Evolutionary conservation across 2,888 invertebrate genomes (phyloP).

Genomic region (Ctena decussata): DNA sequence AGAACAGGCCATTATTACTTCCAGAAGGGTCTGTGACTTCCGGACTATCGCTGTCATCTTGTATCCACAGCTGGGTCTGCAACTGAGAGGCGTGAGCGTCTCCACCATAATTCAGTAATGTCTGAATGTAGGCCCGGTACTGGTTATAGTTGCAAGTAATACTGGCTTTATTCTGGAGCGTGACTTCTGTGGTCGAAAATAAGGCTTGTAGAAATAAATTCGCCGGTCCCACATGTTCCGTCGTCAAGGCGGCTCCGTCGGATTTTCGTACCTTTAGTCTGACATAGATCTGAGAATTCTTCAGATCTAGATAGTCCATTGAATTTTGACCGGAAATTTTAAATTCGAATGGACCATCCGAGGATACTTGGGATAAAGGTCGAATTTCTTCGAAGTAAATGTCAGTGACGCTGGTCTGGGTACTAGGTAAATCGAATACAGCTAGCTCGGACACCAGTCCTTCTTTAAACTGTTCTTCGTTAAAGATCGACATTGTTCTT

Average conservation of each 20-base stretch:
- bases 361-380: slow-evolving; percentile 42
- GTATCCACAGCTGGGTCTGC: slow-evolving; percentile 27
- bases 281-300: no score
- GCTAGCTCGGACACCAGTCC: slow-evolving; percentile 28
- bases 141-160: slow-evolving; percentile 50
- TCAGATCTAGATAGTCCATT: slow-evolving; percentile 51
- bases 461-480: slow-evolving; percentile 29
- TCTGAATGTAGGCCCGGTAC: slow-evolving; percentile 53
- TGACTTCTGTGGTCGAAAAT: slow-evolving; percentile 51
- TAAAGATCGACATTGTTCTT: slow-evolving; percentile 38
- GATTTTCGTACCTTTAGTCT: no score
- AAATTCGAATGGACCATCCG: slow-evolving; percentile 32
- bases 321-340: no score
- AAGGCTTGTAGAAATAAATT: slow-evolving; percentile 51
- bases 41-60: slow-evolving; percentile 35
- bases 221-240: slow-evolving; percentile 51
- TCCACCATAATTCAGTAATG: slow-evolving; percentile 31
- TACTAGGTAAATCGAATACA: slow-evolving; percentile 46
- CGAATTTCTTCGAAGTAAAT: slow-evolving; percentile 49
- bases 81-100: slow-evolving; percentile 38
- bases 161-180: slow-evolving; percentile 49
- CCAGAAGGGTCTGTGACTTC: slow-evolving; percentile 36
- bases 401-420: slow-evolving; percentile 46
- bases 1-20: slow-evolving; percentile 29
- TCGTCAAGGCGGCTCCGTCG: slow-evolving; percentile 19